Evolutionary conservation across 2,888 invertebrate species (phyloP).

Genomic region (Lampropteryx suffumata): DNA sequence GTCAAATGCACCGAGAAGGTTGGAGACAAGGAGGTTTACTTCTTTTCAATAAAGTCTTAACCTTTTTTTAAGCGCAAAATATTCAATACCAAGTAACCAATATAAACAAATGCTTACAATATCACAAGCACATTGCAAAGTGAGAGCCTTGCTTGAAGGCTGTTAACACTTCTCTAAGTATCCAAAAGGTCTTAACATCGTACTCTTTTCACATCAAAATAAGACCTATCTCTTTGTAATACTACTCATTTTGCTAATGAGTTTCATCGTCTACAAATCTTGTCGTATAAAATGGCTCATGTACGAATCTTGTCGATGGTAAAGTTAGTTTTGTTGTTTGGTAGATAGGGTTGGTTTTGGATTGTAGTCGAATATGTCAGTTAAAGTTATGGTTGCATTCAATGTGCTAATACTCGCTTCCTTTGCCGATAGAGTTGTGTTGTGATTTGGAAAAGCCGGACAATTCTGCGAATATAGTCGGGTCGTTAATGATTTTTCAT

Average conservation of each 20-base stretch:
- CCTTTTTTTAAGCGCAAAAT: too few relatives aligned
- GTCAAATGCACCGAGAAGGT: too few relatives aligned
- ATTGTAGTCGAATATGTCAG: neutral
- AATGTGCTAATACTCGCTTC: slow-evolving; percentile 20
- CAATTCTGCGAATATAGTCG: neutral
- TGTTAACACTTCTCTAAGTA: slow-evolving; percentile 31
- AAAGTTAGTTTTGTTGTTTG: neutral
- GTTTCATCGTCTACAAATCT: neutral
- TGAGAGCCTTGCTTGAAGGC: slow-evolving; percentile 53
- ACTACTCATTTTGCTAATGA: neutral
- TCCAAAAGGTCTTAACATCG: slow-evolving; percentile 30
- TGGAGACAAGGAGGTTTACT: too few relatives aligned
- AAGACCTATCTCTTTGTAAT: neutral
- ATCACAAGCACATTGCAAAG: slow-evolving; percentile 40
- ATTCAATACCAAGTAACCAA: neutral
- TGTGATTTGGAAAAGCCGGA: neutral
- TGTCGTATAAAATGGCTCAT: neutral
- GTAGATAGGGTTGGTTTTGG: neutral
- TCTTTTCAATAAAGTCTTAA: too few relatives aligned
- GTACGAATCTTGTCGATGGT: neutral
- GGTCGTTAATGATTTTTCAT: too few relatives aligned
- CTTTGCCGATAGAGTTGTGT: slow-evolving; percentile 5
- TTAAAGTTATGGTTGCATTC: slow-evolving; percentile 21
- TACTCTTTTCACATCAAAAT: slow-evolving; percentile 2
- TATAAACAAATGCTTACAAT: slow-evolving; percentile 42